Conservation (phyloP, 2,113 vertebrate species). For the Silurus asotus region DNA sequence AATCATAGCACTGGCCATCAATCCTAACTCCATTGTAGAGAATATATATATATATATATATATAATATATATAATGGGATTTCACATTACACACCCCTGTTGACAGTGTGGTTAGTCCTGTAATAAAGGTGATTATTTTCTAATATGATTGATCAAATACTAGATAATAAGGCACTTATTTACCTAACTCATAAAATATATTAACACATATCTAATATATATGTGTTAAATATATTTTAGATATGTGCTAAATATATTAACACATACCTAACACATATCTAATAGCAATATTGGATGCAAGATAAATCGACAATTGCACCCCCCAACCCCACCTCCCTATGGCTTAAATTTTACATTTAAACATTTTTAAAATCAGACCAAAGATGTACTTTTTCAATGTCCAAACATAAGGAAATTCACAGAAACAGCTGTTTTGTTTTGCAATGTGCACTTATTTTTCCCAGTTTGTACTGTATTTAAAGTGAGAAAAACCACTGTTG, state of each 20-base stretch:
- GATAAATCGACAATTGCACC: neutral
- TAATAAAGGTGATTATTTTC: constrained; percentile 2
- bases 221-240: no score
- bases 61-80: constrained; percentile 13
- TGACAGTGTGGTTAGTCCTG: constrained; percentile 15
- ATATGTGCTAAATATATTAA: no score
- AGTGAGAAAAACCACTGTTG: constrained; percentile 1
- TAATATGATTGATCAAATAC: neutral
- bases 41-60: constrained; percentile 17
- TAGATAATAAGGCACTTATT: neutral
- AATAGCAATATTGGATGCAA: neutral
- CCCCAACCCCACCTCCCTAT: no score
- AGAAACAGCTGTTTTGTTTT: constrained; percentile 13
- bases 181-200: neutral
- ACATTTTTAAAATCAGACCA: neutral
- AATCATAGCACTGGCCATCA: constrained; percentile 64
- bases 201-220: neutral
- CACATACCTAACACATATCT: no score
- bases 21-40: constrained; percentile 65
- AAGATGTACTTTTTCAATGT: neutral
- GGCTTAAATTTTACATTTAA: neutral
- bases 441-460: neutral
- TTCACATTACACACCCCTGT: constrained; percentile 31
- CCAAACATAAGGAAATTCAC: neutral
- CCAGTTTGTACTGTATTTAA: neutral